Conservation (phyloP, 37 sponge, comb jelly and placozoan genomes). For the Cliona cf. orientalis region DNA sequence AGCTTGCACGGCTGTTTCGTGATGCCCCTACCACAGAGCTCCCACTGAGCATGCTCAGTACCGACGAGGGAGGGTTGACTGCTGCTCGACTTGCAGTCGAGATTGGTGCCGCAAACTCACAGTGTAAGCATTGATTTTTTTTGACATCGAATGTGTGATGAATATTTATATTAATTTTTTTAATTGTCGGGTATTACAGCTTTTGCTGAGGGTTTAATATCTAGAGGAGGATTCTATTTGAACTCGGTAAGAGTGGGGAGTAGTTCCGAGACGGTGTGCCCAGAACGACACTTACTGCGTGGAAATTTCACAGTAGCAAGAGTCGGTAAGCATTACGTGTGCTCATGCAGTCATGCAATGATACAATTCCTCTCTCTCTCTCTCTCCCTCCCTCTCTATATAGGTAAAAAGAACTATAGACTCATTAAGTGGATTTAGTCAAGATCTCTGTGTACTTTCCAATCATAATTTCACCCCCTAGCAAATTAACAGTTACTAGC, state of each 20-base stretch:
- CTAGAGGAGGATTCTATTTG: conserved; percentile 54
- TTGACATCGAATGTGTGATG: too few relatives aligned
- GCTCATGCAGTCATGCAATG: neutral
- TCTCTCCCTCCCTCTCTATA: too few relatives aligned
- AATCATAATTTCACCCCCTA: neutral
- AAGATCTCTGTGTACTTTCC: neutral
- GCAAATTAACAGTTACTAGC: too few relatives aligned
- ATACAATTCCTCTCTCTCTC: too few relatives aligned
- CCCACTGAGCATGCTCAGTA: neutral
- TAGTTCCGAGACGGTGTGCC: conserved; percentile 17
- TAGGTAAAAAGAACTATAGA: conserved; percentile 58
- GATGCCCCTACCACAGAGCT: conserved; percentile 36
- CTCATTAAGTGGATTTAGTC: conserved; percentile 55
- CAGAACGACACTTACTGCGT: conserved; percentile 45
- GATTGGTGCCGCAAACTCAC: conserved; percentile 7
- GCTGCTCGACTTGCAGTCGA: conserved; percentile 16
- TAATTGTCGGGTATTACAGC: neutral
- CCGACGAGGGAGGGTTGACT: neutral
- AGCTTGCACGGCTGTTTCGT: conserved; percentile 18
- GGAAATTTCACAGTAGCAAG: conserved; percentile 63
- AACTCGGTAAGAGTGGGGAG: conserved; percentile 48
- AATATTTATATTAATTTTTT: neutral
- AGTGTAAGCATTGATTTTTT: too few relatives aligned
- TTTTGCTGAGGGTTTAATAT: conserved; percentile 25
- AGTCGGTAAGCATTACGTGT: conserved; percentile 36